A percentile compares a stretch with the other conserved stretches of the same genome.
phyloP scores from a whole-genome alignment of 2,888 invertebrate species.

The Cylloceria caligata region DNA sequence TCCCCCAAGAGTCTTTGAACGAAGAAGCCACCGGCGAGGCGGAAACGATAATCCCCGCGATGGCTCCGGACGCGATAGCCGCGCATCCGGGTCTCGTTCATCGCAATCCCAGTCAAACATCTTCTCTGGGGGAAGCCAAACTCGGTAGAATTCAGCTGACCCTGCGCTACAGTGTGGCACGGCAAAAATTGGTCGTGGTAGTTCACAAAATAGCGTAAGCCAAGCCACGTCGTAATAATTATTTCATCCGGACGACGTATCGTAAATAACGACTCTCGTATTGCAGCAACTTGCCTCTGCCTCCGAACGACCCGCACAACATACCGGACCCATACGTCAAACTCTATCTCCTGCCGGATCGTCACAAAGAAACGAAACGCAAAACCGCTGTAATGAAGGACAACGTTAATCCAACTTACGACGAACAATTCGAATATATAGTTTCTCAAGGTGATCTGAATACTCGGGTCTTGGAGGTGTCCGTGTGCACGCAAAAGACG shows the following conservation, averaged over 20 bases:
- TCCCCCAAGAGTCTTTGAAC: constrained; percentile 68
- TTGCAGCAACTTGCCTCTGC: constrained; percentile 89
- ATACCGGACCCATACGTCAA: constrained; percentile 97
- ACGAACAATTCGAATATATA: constrained; percentile 96
- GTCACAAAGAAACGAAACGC: constrained; percentile 94
- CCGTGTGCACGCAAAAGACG: constrained; percentile 95
- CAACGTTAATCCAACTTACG: constrained; percentile 95
- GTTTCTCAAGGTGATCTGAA: constrained; percentile 93
- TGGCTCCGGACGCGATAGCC: constrained; percentile 68
- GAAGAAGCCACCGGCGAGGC: constrained; percentile 73
- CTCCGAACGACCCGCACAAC: constrained; percentile 92
- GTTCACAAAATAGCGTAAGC: constrained; percentile 96
- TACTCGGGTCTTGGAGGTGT: constrained; percentile 92
- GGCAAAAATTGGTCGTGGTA: constrained; percentile 93
- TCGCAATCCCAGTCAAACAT: constrained; percentile 87
- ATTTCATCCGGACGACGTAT: constrained; percentile 11
- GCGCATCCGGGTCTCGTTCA: constrained; percentile 85
- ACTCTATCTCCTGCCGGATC: constrained; percentile 93
- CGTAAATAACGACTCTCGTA: constrained; percentile 40
- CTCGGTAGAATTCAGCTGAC: constrained; percentile 94
- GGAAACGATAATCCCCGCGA: constrained; percentile 80
- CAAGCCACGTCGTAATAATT: constrained; percentile 32
- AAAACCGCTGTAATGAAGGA: constrained; percentile 95
- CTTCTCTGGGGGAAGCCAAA: constrained; percentile 90
- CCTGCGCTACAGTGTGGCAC: constrained; percentile 92